phyloP scores from a whole-genome alignment of 2,113 vertebrate species.

The Leptosomus discolor region DNA sequence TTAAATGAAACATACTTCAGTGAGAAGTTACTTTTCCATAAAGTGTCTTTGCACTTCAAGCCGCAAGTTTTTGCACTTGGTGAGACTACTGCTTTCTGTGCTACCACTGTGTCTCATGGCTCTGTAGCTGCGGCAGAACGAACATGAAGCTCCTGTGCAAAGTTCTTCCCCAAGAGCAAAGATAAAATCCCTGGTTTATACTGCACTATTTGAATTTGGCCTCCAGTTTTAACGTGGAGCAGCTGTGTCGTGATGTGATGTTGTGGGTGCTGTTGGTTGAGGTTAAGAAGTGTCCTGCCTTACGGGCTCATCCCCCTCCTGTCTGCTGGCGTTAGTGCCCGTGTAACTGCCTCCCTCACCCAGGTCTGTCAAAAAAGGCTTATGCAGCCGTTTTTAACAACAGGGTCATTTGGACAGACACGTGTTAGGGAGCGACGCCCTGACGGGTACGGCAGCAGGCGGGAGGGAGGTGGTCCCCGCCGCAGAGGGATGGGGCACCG shows the following conservation, averaged over 20 bases:
- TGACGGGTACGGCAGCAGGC: neutral
- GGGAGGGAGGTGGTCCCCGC: neutral
- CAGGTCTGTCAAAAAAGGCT: neutral
- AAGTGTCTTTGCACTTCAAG: neutral
- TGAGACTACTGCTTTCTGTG: neutral
- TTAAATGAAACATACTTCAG: neutral
- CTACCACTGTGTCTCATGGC: fast-evolving
- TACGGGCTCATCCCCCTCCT: neutral
- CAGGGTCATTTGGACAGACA: neutral
- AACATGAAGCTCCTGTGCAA: neutral
- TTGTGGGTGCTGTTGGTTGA: neutral
- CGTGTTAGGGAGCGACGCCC: neutral
- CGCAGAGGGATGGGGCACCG: neutral
- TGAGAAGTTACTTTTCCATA: neutral
- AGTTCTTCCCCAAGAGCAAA: neutral
- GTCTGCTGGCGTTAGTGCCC: fast-evolving
- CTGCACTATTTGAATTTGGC: neutral
- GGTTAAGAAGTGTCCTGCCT: neutral
- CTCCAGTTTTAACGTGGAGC: neutral
- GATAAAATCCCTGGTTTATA: neutral
- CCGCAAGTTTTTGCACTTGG: neutral
- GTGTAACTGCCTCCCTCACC: neutral
- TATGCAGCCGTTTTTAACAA: fast-evolving
- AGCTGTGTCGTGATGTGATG: neutral
- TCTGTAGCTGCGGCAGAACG: neutral